A percentile compares a stretch with the other conserved stretches of the same genome.
Evolutionary conservation across 2,113 vertebrate genomes (phyloP).

Genomic region (Gnathonemus echidnorhynchus): DNA sequence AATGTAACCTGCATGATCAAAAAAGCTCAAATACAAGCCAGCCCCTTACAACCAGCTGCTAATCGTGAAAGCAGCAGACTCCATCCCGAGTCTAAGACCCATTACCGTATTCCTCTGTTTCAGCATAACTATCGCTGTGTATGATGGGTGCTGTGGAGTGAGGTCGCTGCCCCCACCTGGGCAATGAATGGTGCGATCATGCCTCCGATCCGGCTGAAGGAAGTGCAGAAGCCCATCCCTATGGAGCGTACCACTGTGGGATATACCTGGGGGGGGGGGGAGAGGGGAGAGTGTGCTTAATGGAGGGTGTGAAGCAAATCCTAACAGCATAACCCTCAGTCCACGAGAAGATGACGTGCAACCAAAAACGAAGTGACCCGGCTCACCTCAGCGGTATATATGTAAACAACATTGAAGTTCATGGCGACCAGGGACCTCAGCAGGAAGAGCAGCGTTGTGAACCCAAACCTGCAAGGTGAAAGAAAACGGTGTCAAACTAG

Average conservation of each 20-base stretch:
- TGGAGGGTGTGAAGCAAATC: not conserved
- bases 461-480: constrained; percentile 59
- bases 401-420: constrained; percentile 92
- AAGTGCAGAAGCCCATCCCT: constrained; percentile 87
- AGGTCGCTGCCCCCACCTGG: constrained; percentile 50
- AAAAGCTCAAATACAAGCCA: not conserved
- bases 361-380: not conserved
- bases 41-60: not conserved
- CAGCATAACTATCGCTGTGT: not conserved
- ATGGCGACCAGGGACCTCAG: constrained; percentile 82
- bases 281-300: not conserved
- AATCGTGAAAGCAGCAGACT: not conserved
- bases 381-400: constrained; percentile 91
- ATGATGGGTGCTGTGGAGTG: not conserved
- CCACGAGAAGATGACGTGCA: not conserved
- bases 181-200: constrained; percentile 91
- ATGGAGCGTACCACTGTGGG: constrained; percentile 77
- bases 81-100: not conserved
- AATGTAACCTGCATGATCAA: not conserved
- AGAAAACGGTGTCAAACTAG: constrained; percentile 40
- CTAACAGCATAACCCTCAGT: not conserved
- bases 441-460: constrained; percentile 76
- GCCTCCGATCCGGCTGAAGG: constrained; percentile 82
- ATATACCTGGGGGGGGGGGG: constrained; percentile 69
- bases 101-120: not conserved